Percentiles rank a stretch among this genome's conserved stretches.
Evolutionary conservation across 1,140 invertebrate genomes (phyloP).

Genomic region (Aphaenogaster floridana): DNA sequence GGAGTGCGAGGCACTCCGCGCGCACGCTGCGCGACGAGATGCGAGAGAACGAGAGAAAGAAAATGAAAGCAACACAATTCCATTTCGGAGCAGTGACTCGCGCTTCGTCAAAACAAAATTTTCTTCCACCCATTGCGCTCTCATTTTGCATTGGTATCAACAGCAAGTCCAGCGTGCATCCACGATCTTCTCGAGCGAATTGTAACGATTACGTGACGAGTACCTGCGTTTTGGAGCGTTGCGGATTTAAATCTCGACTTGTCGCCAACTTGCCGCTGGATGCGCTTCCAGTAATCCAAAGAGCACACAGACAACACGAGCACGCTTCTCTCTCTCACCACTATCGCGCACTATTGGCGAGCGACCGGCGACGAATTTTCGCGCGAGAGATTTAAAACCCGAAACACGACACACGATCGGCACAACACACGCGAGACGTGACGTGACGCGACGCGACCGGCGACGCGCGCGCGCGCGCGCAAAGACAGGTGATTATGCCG

Average conservation of each 20-base stretch:
- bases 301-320: constrained; percentile 37
- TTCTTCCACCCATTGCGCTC: neutral
- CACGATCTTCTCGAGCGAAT: neutral
- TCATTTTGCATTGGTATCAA: constrained; percentile 6
- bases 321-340: constrained; percentile 8
- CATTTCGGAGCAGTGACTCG: constrained; percentile 25
- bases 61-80: constrained; percentile 37
- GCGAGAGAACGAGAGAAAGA: neutral
- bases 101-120: constrained; percentile 21
- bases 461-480: neutral
- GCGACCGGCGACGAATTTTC: neutral
- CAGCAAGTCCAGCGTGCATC: neutral
- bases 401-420: neutral
- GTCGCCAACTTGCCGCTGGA: constrained; percentile 4
- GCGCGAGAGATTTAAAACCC: neutral
- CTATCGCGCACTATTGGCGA: neutral
- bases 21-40: neutral
- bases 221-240: constrained; percentile 34
- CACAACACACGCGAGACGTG: neutral
- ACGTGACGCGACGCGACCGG: neutral
- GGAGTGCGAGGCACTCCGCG: neutral
- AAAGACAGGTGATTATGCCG: neutral
- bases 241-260: neutral
- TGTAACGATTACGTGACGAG: neutral
- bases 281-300: constrained; percentile 66